Conservation (phyloP, 2,888 invertebrate species). For the Bembecia ichneumoniformis region DNA sequence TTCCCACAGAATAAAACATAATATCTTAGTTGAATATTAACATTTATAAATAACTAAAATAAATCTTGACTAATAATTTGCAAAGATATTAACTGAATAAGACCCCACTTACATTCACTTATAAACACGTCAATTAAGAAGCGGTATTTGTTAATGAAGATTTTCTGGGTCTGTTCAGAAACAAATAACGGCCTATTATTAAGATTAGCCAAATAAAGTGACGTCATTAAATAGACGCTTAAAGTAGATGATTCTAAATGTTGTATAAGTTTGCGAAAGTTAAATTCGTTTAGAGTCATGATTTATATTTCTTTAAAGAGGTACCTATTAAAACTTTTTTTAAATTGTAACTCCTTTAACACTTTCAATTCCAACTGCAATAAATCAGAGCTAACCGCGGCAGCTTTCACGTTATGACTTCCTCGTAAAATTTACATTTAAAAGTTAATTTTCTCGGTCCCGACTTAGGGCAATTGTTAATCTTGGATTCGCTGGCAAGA, state of each 20-base stretch:
- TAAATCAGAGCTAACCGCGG: constrained; percentile 69
- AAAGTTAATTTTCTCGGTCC: constrained; percentile 67
- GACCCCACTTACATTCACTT: too few species aligned
- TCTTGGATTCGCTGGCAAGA: constrained; percentile 46
- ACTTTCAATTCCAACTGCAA: constrained; percentile 68
- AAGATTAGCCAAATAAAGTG: constrained; percentile 36
- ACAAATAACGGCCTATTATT: constrained; percentile 1
- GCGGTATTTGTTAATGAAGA: too few species aligned
- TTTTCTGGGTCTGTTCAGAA: not conserved
- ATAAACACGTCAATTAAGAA: too few species aligned
- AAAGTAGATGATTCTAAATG: constrained; percentile 53
- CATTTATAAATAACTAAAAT: too few species aligned
- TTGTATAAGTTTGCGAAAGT: constrained; percentile 54
- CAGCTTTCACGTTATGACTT: constrained; percentile 70
- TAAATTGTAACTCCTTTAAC: constrained; percentile 70
- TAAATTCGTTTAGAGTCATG: constrained; percentile 53
- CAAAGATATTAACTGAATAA: too few species aligned
- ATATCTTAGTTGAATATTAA: too few species aligned
- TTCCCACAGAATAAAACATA: too few species aligned
- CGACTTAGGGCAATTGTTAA: constrained; percentile 63
- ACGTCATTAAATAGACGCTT: constrained; percentile 52
- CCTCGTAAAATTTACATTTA: constrained; percentile 71
- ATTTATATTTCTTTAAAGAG: constrained; percentile 70
- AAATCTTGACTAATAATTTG: too few species aligned
- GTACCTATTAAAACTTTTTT: constrained; percentile 70